phyloP scores from a whole-genome alignment of 2,888 invertebrate species.

The Acanthacorydalis orientalis region DNA sequence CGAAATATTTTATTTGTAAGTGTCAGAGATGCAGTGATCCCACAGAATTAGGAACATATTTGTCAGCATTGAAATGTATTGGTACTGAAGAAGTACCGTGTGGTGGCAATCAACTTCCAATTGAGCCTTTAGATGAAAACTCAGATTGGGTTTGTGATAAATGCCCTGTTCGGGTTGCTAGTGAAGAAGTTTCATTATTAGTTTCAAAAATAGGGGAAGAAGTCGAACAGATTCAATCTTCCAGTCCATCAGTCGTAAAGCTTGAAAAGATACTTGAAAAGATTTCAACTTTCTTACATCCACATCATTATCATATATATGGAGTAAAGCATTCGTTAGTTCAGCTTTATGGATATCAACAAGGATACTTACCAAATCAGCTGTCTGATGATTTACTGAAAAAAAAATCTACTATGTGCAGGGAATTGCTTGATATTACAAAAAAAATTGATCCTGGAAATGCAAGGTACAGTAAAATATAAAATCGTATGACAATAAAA shows the following conservation, averaged over 20 bases:
- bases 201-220: slow-evolving; percentile 59
- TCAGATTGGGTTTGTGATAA: slow-evolving; percentile 62
- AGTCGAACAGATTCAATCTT: slow-evolving; percentile 46
- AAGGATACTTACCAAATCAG: slow-evolving; percentile 34
- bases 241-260: slow-evolving; percentile 39
- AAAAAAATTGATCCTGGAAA: slow-evolving; percentile 54
- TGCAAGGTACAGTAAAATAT: slow-evolving; percentile 27
- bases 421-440: slow-evolving; percentile 43
- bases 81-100: slow-evolving; percentile 32
- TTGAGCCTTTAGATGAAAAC: slow-evolving; percentile 48
- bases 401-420: slow-evolving; percentile 50
- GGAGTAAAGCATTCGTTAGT: slow-evolving; percentile 66
- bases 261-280: slow-evolving; percentile 49
- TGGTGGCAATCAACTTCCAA: slow-evolving; percentile 51
- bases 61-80: slow-evolving; percentile 53
- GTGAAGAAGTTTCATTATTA: slow-evolving; percentile 46
- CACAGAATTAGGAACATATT: slow-evolving; percentile 60
- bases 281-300: slow-evolving; percentile 58
- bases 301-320: slow-evolving; percentile 70
- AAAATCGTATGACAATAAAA: no score
- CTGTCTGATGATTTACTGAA: slow-evolving; percentile 40
- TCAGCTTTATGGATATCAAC: slow-evolving; percentile 59
- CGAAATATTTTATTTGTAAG: slow-evolving; percentile 62
- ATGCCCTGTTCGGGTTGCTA: slow-evolving; percentile 46
- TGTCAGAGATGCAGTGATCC: slow-evolving; percentile 63